These are phyloP conservation scores for Platyura marginata DNA, from an alignment of 1,140 invertebrate species.

Conservation along the genomic window DNA sequence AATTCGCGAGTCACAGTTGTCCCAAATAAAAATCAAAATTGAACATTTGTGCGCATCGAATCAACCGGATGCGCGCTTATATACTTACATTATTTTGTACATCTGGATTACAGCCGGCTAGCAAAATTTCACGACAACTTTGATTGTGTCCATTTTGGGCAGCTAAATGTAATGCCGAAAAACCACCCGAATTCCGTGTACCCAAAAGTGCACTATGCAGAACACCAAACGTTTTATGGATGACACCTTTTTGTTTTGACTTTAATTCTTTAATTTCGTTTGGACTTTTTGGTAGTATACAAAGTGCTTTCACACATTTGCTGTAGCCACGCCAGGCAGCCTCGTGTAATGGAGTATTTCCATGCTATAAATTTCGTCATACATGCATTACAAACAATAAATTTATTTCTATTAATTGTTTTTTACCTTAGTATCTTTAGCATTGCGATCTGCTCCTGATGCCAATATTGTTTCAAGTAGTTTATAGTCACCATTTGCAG, in stretches of 20 bases:
- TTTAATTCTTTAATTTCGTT: slow-evolving; percentile 1
- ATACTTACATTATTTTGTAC: slow-evolving; percentile 76
- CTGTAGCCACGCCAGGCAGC: slow-evolving; percentile 89
- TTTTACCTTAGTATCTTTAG: neutral
- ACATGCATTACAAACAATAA: slow-evolving; percentile 2
- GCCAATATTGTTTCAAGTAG: slow-evolving; percentile 13
- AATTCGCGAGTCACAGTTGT: too few relatives aligned
- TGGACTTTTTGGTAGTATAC: slow-evolving; percentile 24
- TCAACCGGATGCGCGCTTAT: neutral
- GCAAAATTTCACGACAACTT: slow-evolving; percentile 69
- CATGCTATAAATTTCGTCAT: slow-evolving; percentile 43
- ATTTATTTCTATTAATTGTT: neutral
- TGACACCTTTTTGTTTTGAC: slow-evolving; percentile 9
- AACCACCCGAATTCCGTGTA: slow-evolving; percentile 69
- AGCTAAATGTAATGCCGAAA: slow-evolving; percentile 81
- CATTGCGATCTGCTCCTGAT: slow-evolving; percentile 10
- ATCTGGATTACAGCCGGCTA: slow-evolving; percentile 73
- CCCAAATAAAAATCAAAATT: neutral
- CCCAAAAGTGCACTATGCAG: slow-evolving; percentile 51
- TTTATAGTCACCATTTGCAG: slow-evolving; percentile 15
- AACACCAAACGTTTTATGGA: slow-evolving; percentile 22
- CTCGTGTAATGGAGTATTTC: slow-evolving; percentile 85
- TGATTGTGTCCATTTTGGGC: slow-evolving; percentile 96
- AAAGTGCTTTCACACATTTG: slow-evolving; percentile 57
- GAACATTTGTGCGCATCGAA: neutral